A percentile compares a stretch with the other conserved stretches of the same genome.
phyloP scores from a whole-genome alignment of 1,140 invertebrate species.

The Pogonomyrmex californicus region DNA sequence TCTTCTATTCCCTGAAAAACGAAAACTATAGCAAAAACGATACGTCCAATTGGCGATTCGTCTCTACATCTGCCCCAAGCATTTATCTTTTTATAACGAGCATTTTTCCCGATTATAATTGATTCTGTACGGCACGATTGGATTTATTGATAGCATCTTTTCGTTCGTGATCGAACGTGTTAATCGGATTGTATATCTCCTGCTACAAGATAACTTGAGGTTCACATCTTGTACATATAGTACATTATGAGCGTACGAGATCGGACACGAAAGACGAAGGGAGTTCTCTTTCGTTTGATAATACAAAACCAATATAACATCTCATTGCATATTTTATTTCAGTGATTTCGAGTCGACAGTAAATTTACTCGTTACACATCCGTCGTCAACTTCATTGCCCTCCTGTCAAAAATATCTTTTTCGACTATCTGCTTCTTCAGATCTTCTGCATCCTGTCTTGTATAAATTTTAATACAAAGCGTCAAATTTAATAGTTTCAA shows the following conservation, averaged over 20 bases:
- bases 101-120: slow-evolving; percentile 46
- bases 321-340: neutral
- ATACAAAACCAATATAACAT: neutral
- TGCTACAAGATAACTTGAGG: slow-evolving; percentile 8
- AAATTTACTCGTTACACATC: slow-evolving; percentile 36
- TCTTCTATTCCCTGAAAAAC: slow-evolving; percentile 45
- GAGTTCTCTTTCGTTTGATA: slow-evolving; percentile 4
- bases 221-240: slow-evolving; percentile 31
- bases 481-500: slow-evolving; percentile 56
- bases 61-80: slow-evolving; percentile 31
- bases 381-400: slow-evolving; percentile 24
- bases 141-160: slow-evolving; percentile 59
- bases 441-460: neutral
- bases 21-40: slow-evolving; percentile 1
- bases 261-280: neutral
- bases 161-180: slow-evolving; percentile 17
- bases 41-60: slow-evolving; percentile 26
- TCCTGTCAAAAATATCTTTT: slow-evolving; percentile 48
- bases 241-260: slow-evolving; percentile 10
- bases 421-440: slow-evolving; percentile 40
- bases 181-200: slow-evolving; percentile 44
- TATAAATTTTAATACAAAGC: slow-evolving; percentile 19
- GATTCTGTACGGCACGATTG: slow-evolving; percentile 56
- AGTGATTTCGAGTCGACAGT: slow-evolving; percentile 1
- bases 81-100: slow-evolving; percentile 4